phyloP scores from a whole-genome alignment of 2,888 invertebrate species.

The Allolobophora icterica region DNA sequence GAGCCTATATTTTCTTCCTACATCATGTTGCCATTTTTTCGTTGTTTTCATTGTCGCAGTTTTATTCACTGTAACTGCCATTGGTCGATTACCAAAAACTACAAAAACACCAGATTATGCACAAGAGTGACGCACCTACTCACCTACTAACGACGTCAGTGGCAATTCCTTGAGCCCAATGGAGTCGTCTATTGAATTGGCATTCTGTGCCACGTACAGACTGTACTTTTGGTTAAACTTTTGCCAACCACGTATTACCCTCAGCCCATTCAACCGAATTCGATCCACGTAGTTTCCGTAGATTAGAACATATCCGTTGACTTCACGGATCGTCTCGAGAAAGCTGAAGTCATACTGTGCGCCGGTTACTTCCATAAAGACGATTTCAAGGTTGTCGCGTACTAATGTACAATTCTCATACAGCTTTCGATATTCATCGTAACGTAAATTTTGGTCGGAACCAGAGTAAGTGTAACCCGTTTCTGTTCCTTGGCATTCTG shows the following conservation, averaged over 20 bases:
- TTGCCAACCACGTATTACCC: neutral
- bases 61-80: neutral
- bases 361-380: neutral
- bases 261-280: neutral
- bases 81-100: neutral
- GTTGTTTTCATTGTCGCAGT: too few relatives aligned
- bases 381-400: neutral
- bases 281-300: neutral
- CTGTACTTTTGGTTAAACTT: neutral
- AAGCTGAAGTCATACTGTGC: neutral
- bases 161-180: conserved; percentile 22
- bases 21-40: neutral
- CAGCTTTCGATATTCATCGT: neutral
- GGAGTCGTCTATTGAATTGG: neutral
- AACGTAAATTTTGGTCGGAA: neutral
- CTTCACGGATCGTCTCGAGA: neutral
- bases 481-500: too few relatives aligned
- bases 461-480: too few relatives aligned
- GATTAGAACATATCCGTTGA: conserved; percentile 20
- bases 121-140: neutral
- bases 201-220: neutral
- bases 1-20: neutral
- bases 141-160: conserved; percentile 13
- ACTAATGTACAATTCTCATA: neutral
- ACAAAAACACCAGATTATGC: too few relatives aligned